Evolutionary conservation across 2,113 vertebrate genomes (phyloP).

Genomic region (Orycteropus afer): DNA sequence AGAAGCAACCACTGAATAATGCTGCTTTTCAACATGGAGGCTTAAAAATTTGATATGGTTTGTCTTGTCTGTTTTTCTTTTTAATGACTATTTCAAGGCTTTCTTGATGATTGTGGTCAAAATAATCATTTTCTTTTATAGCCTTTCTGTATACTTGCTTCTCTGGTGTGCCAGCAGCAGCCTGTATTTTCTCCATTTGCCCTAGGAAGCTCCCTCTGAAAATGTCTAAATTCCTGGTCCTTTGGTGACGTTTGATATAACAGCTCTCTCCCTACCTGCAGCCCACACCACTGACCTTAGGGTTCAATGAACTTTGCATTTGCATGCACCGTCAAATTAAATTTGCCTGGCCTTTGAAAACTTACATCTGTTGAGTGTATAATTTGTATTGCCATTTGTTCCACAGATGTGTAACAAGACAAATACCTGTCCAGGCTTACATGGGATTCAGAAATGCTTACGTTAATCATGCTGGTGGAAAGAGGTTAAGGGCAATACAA

Average conservation of each 20-base stretch:
- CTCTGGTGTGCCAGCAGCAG: background rate
- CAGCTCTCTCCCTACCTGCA: constrained; percentile 57
- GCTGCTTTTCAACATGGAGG: background rate
- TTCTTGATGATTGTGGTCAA: background rate
- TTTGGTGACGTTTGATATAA: constrained; percentile 9
- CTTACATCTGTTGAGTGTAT: constrained; percentile 83
- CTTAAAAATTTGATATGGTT: background rate
- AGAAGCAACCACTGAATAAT: background rate
- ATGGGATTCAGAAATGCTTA: constrained; percentile 85
- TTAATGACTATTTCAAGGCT: background rate
- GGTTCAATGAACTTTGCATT: constrained; percentile 82
- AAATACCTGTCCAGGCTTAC: constrained; percentile 88
- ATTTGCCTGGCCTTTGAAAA: constrained; percentile 82
- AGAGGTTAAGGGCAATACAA: constrained; percentile 85
- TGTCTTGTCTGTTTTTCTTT: background rate
- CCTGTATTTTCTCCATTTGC: background rate
- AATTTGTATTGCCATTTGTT: constrained; percentile 87
- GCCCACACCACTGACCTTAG: constrained; percentile 57
- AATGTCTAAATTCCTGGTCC: constrained; percentile 56
- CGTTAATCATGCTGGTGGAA: constrained; percentile 86
- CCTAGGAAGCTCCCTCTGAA: background rate
- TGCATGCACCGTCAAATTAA: constrained; percentile 79
- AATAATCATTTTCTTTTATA: constrained; percentile 12
- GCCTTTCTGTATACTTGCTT: background rate
- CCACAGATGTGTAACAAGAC: constrained; percentile 87